These are phyloP conservation scores for Halocynthia roretzi DNA, from an alignment of 23 tunicate genomes.

Conservation along the genomic window DNA sequence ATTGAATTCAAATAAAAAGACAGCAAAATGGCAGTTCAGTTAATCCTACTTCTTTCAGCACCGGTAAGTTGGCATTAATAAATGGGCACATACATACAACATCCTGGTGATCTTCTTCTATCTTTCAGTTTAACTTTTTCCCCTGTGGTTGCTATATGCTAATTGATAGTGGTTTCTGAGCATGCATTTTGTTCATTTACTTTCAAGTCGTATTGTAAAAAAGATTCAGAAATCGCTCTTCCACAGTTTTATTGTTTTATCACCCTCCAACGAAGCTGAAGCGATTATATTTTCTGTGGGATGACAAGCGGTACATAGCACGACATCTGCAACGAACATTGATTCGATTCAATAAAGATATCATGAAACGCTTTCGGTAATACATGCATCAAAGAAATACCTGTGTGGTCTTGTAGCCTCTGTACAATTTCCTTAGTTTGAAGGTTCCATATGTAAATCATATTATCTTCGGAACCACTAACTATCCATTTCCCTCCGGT, in stretches of 20 bases:
- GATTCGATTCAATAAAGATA: not conserved
- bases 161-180: too few species aligned
- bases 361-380: not conserved
- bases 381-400: conserved; percentile 18
- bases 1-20: too few species aligned
- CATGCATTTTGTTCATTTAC: too few species aligned
- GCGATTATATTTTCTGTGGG: conserved; percentile 95
- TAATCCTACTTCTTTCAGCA: too few species aligned
- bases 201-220: too few species aligned
- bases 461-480: conserved; percentile 89
- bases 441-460: conserved; percentile 87
- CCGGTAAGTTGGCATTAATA: too few species aligned
- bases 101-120: too few species aligned
- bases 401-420: conserved; percentile 81
- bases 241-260: conserved; percentile 91
- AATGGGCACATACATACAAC: too few species aligned
- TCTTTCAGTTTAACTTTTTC: too few species aligned
- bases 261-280: conserved; percentile 84
- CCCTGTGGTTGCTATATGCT: too few species aligned
- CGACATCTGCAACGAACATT: conserved; percentile 57
- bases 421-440: conserved; percentile 98
- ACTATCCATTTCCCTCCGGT: conserved; percentile 99
- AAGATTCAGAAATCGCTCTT: conserved; percentile 61
- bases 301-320: conserved; percentile 89
- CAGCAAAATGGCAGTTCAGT: too few species aligned